Percentiles rank a stretch among this genome's conserved stretches.
phyloP scores from a whole-genome alignment of 2,888 invertebrate genomes.

The Trachelus troglodyta region DNA sequence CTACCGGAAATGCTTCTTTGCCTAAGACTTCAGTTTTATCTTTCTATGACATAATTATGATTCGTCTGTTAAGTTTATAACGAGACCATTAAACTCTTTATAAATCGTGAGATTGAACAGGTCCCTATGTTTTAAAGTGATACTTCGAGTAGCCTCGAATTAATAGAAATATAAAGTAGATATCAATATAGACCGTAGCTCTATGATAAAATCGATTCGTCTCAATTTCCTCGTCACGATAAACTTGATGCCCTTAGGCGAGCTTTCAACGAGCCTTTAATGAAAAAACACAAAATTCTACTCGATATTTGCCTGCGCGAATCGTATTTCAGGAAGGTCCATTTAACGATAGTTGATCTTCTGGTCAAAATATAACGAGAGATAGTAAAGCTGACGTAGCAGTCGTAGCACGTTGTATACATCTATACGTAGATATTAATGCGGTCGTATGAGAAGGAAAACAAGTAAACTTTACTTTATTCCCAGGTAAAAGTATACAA shows the following conservation, averaged over 20 bases:
- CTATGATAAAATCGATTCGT: neutral
- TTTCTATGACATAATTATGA: too few species aligned
- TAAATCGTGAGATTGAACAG: neutral
- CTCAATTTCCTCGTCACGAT: neutral
- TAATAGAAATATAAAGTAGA: neutral
- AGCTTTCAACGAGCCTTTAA: neutral
- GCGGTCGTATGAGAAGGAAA: neutral
- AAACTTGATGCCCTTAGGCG: neutral
- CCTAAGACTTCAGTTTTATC: conserved; percentile 12
- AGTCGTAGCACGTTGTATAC: neutral
- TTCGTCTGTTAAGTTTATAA: too few species aligned
- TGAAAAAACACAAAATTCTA: neutral
- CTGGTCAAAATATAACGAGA: neutral
- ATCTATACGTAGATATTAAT: neutral
- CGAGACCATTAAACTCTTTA: too few species aligned
- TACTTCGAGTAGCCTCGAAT: neutral
- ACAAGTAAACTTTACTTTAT: neutral
- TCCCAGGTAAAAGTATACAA: neutral
- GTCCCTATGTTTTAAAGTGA: neutral
- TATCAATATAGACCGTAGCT: neutral
- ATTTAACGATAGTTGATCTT: neutral
- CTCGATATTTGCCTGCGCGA: neutral
- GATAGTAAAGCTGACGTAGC: neutral
- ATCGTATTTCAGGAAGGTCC: neutral
- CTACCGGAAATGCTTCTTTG: too few species aligned